Conservation (phyloP, 2,888 invertebrate genomes). For the Lamellibrachia satsuma region DNA sequence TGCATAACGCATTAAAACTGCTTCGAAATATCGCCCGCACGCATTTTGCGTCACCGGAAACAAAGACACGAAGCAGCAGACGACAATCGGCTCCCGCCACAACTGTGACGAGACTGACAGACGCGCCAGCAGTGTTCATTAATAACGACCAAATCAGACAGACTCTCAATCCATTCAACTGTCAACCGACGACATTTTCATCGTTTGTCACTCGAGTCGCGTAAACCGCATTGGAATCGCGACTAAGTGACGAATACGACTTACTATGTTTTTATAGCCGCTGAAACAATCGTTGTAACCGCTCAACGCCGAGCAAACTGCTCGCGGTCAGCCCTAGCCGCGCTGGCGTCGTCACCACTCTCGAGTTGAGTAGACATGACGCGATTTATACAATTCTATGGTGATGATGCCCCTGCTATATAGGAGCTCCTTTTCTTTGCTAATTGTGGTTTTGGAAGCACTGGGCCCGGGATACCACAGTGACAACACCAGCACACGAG, state of each 20-base stretch:
- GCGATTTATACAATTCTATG: background rate
- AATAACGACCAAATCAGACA: conserved; percentile 11
- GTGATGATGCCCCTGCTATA: background rate
- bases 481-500: background rate
- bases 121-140: conserved; percentile 9
- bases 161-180: background rate
- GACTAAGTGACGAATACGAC: background rate
- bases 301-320: background rate
- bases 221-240: background rate
- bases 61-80: background rate
- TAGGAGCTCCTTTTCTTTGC: background rate
- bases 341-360: background rate
- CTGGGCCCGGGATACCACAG: background rate
- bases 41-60: conserved; percentile 7
- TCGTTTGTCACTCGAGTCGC: background rate
- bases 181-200: background rate
- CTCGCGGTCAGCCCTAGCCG: background rate
- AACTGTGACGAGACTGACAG: background rate
- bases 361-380: background rate
- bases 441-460: background rate
- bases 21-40: conserved; percentile 3
- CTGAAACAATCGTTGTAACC: background rate
- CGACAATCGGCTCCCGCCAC: background rate
- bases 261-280: background rate
- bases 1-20: background rate